Conservation (phyloP, 2,797 vertebrate species). For the Poecilia gillii region DNA sequence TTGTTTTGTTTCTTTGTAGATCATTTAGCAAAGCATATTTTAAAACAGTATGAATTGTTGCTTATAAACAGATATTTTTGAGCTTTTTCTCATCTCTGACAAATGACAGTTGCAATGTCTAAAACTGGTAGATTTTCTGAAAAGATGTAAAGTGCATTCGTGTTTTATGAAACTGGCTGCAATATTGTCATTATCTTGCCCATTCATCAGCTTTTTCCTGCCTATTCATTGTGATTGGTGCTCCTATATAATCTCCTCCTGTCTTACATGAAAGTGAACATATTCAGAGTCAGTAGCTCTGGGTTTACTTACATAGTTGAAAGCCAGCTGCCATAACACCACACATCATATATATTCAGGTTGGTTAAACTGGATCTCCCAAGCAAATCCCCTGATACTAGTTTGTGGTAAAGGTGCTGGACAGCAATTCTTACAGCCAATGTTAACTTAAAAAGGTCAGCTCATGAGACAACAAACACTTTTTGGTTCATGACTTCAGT, state of each 20-base stretch:
- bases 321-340: background rate
- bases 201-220: constrained; percentile 3
- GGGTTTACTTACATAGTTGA: background rate
- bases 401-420: background rate
- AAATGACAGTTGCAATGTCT: background rate
- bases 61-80: background rate
- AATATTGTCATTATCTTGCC: background rate
- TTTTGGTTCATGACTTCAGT: background rate
- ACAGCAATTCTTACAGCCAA: background rate
- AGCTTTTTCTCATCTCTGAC: background rate
- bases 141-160: background rate
- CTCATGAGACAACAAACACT: background rate
- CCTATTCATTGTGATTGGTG: background rate
- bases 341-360: background rate
- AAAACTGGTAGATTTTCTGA: background rate
- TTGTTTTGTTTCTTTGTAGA: background rate
- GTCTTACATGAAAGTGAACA: background rate
- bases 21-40: background rate
- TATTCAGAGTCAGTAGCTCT: background rate
- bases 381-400: background rate
- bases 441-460: background rate
- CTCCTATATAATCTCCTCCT: background rate
- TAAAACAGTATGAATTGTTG: background rate
- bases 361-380: background rate
- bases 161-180: background rate